Base-by-base conservation (phyloP, 2,113 vertebrate genomes). In the Acinonyx jubatus region DNA sequence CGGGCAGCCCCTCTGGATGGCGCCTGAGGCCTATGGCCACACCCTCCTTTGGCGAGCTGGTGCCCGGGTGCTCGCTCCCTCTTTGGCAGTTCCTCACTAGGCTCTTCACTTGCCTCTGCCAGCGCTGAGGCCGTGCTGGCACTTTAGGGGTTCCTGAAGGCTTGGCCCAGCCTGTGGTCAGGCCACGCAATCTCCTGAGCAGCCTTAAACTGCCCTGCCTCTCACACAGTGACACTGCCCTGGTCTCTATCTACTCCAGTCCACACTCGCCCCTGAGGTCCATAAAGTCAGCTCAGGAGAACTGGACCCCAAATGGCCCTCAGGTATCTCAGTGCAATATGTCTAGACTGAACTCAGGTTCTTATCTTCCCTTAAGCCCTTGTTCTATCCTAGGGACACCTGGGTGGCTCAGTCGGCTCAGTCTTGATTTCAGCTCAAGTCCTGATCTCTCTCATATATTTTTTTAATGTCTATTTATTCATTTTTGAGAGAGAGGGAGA, bases 1-100 rank as follows among this genome's bases (percentile, higher is more conserved):
- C 0, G 4, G 92, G 88, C 3, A 11, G 73, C 8, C 29, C 45
- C n/a, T 41, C 33, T 11, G n/a, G 52, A 18, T 0, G 9, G 38
- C 1, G 3, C 16, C 18, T 1, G 1, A 16, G 41, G 33, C 25
- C 1, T 3, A 23, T 11, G 66, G 13, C 61, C 2, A 8, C 45
- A 15, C 8, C 66, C n/a, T 9, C 7, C 45, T n/a, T 27, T 18
- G 8, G 55, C 3, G 0, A 25, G 21, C 0, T 7, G 1, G 0
- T 31, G 21, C 1, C 3, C 1, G 1, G 48, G 27, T 1, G 4
- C 41, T 29, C 0, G 2, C 2, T 21, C 16, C 61, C 11, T 13
- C 33, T 13, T 6, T 12, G 38, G 48, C 8, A 7, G 55, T 7
- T 71, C 63, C 36, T 19, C 41, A 2, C 13, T 1, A 19, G 74